Conservation (phyloP, 1,140 invertebrate genomes). For the Sminthurides bifidus region DNA sequence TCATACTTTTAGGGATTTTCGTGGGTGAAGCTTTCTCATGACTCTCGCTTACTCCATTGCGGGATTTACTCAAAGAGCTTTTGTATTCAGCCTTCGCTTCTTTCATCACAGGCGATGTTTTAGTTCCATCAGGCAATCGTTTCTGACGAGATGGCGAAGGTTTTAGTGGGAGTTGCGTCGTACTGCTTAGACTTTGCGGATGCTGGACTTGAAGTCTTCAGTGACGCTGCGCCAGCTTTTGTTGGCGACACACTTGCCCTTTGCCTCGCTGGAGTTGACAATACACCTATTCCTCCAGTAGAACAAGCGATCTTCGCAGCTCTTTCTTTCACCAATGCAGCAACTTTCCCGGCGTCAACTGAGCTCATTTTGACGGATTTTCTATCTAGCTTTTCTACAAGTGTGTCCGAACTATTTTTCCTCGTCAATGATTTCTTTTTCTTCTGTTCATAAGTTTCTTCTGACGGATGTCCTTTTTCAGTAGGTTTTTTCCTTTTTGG, state of each 20-base stretch:
- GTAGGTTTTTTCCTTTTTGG: background rate
- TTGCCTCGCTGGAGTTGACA: background rate
- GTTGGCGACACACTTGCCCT: constrained; percentile 1
- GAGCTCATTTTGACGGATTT: constrained; percentile 12
- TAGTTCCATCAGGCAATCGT: too few species aligned
- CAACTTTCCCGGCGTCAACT: constrained; percentile 25
- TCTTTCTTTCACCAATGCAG: constrained; percentile 25
- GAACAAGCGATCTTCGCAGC: constrained; percentile 15
- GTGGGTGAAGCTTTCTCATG: too few species aligned
- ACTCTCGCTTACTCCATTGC: too few species aligned
- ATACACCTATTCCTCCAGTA: background rate
- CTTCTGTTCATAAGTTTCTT: background rate
- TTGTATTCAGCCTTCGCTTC: too few species aligned
- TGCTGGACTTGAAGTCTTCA: background rate
- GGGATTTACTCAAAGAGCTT: too few species aligned
- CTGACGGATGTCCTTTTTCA: background rate
- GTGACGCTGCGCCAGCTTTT: background rate
- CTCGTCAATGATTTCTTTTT: background rate
- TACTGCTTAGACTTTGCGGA: too few species aligned
- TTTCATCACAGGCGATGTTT: too few species aligned
- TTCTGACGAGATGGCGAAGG: too few species aligned
- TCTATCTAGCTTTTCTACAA: constrained; percentile 11
- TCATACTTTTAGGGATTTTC: too few species aligned
- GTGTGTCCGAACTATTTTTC: constrained; percentile 8
- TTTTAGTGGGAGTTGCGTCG: background rate